These are phyloP conservation scores for Epizoanthus rinbou DNA, from an alignment of 92 coral and sea anemone species.

Conservation along the genomic window DNA sequence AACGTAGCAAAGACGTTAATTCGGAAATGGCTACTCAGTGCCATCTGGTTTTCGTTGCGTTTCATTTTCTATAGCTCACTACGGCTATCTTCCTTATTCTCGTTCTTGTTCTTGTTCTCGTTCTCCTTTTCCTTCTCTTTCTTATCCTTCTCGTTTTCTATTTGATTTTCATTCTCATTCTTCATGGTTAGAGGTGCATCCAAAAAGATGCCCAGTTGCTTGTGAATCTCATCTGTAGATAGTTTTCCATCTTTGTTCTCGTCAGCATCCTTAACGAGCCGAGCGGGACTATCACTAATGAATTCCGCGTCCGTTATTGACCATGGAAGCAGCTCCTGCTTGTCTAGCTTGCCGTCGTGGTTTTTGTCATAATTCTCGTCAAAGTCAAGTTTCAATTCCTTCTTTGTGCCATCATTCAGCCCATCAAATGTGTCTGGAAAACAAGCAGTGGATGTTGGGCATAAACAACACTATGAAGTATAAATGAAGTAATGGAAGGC, in stretches of 20 bases:
- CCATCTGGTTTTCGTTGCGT: too few species aligned
- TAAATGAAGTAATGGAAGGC: not conserved
- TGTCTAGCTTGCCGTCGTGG: slow-evolving; percentile 77
- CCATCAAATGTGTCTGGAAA: slow-evolving; percentile 74
- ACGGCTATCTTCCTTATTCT: not conserved
- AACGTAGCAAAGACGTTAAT: too few species aligned
- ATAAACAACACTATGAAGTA: not conserved
- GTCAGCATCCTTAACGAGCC: slow-evolving; percentile 79
- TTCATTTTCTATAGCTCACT: too few species aligned
- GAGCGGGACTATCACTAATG: slow-evolving; percentile 72
- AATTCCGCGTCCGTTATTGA: slow-evolving; percentile 87
- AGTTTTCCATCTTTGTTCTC: slow-evolving; percentile 84
- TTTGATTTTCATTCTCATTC: not conserved
- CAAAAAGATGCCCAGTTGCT: slow-evolving; percentile 65
- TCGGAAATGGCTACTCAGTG: too few species aligned
- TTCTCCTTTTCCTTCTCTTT: not conserved
- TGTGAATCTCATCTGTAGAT: slow-evolving; percentile 78
- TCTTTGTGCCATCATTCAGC: slow-evolving; percentile 72
- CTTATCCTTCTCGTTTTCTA: not conserved
- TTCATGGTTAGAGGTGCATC: slow-evolving; percentile 61
- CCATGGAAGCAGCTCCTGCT: slow-evolving; percentile 72
- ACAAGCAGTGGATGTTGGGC: not conserved
- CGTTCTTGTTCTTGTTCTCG: not conserved
- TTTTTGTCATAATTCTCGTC: slow-evolving; percentile 69
- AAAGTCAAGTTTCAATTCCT: slow-evolving; percentile 82